These are phyloP conservation scores for Ivindomyrus marchei DNA, from an alignment of 2,113 vertebrate species.

Conservation along the genomic window DNA sequence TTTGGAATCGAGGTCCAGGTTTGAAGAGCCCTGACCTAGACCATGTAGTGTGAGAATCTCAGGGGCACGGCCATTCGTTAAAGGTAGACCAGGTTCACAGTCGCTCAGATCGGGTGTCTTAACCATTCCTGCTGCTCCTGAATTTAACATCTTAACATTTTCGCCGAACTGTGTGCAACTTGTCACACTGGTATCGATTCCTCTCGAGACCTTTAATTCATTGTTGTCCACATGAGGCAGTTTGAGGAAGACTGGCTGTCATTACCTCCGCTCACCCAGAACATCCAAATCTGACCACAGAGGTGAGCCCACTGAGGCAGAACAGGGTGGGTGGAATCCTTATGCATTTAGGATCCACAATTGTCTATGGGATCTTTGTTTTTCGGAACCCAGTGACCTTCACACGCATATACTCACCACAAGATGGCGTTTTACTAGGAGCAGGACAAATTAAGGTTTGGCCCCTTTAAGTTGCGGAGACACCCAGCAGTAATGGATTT, in stretches of 20 bases:
- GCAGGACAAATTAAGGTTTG: neutral
- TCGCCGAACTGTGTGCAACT: neutral
- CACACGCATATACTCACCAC: neutral
- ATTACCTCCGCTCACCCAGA: neutral
- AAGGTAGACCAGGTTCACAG: neutral
- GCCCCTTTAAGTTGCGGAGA: neutral
- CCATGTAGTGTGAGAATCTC: neutral
- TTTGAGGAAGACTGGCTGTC: neutral
- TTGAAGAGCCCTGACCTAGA: neutral
- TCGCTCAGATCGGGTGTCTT: neutral
- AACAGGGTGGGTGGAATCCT: neutral
- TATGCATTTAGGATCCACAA: neutral
- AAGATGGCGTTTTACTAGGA: neutral
- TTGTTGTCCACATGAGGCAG: neutral
- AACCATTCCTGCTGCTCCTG: neutral
- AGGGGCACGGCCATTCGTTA: neutral
- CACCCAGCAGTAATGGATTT: neutral
- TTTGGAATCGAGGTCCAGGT: no score
- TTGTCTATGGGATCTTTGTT: neutral
- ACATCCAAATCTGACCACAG: neutral
- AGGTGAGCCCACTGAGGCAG: slow-evolving; percentile 8
- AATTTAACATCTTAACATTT: neutral
- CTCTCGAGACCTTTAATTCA: neutral
- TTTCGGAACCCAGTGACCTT: neutral
- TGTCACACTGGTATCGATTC: neutral